Evolutionary conservation across 2,797 vertebrate genomes (phyloP).

Genomic region (Crenuchus spilurus): DNA sequence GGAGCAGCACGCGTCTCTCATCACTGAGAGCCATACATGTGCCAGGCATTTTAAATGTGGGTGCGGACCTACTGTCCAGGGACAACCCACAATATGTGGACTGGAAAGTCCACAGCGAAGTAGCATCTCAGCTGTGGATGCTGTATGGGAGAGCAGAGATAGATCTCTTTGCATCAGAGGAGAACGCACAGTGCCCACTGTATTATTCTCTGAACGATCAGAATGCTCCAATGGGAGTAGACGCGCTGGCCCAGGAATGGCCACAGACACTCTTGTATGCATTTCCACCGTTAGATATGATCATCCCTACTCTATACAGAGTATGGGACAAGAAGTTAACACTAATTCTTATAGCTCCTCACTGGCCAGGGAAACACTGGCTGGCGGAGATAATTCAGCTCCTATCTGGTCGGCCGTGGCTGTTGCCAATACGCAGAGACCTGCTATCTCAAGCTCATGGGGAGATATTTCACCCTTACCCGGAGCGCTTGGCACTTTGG

Average conservation of each 20-base stretch:
- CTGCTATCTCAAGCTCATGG: too few species aligned
- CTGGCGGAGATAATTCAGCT: too few species aligned
- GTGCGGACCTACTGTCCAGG: conserved; percentile 15
- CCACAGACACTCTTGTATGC: conserved; percentile 19
- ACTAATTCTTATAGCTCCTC: too few species aligned
- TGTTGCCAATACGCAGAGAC: too few species aligned
- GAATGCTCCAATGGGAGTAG: conserved; percentile 1
- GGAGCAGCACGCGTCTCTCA: conserved; percentile 3
- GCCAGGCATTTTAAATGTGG: not conserved
- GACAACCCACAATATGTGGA: not conserved
- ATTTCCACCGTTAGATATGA: conserved; percentile 17
- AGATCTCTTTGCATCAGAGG: conserved; percentile 18
- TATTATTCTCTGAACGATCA: conserved; percentile 21
- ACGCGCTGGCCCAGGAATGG: conserved; percentile 18
- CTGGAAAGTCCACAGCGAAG: too few species aligned
- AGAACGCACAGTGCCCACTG: conserved; percentile 21
- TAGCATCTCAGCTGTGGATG: too few species aligned
- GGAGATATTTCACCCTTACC: too few species aligned
- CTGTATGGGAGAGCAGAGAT: not conserved
- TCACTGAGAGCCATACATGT: conserved; percentile 11
- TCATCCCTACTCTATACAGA: not conserved
- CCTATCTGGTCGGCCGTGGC: too few species aligned
- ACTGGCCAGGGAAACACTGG: too few species aligned
- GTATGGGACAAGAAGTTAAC: too few species aligned
- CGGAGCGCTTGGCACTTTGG: too few species aligned